Percentiles rank a stretch among this genome's conserved stretches.
Evolutionary conservation across 2,797 vertebrate species (phyloP).

Genomic region (Liasis olivaceus): DNA sequence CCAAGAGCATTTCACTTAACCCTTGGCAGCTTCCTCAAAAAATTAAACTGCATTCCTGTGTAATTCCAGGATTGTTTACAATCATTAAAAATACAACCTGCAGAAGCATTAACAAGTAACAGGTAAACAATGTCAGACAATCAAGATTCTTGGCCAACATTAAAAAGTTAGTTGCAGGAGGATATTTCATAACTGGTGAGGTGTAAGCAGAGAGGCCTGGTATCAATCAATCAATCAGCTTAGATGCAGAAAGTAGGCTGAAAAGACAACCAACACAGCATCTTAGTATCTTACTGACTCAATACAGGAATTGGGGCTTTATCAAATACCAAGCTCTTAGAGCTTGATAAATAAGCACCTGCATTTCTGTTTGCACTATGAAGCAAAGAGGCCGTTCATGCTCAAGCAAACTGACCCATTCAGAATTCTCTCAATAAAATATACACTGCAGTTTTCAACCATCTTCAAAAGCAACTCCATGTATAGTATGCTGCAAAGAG

Average conservation of each 20-base stretch:
- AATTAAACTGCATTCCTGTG: not conserved
- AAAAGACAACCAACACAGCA: not conserved
- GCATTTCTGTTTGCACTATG: not conserved
- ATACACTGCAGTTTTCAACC: not conserved
- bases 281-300: not conserved
- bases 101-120: not conserved
- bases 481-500: not conserved
- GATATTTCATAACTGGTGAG: not conserved
- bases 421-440: not conserved
- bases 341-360: not conserved
- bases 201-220: not conserved
- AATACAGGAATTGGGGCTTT: not conserved
- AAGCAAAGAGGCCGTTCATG: not conserved
- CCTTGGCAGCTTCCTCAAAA: constrained; percentile 16
- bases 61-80: not conserved
- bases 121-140: not conserved
- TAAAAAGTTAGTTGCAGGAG: not conserved
- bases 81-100: not conserved
- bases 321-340: not conserved
- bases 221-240: not conserved
- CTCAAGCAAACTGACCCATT: not conserved
- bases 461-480: not conserved
- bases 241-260: not conserved
- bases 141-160: not conserved
- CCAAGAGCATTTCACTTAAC: constrained; percentile 1